Percentiles rank a stretch among this genome's conserved stretches.
Evolutionary conservation across 2,797 vertebrate species (phyloP).

Genomic region (Cygnus olor): DNA sequence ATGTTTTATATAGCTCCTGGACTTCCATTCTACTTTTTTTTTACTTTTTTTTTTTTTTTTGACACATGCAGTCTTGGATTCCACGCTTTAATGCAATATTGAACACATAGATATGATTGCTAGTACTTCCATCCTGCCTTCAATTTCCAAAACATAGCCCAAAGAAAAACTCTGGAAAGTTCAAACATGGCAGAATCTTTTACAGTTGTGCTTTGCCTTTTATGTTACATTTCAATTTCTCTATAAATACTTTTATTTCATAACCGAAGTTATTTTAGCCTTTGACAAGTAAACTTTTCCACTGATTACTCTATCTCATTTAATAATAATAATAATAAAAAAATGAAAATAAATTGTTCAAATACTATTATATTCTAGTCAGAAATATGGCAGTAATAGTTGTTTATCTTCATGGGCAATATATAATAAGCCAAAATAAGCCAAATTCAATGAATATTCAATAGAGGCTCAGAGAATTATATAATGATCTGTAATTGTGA

Average conservation of each 20-base stretch:
- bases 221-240: background rate
- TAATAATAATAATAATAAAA: background rate
- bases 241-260: background rate
- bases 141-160: background rate
- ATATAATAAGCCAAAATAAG: background rate
- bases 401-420: fast-evolving
- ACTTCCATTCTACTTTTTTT: background rate
- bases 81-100: background rate
- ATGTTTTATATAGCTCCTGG: background rate
- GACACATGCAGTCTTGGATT: background rate
- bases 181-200: background rate
- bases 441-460: background rate
- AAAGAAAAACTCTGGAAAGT: background rate
- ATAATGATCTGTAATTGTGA: background rate
- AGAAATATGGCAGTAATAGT: background rate
- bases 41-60: background rate
- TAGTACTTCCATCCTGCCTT: background rate
- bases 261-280: background rate
- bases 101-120: background rate
- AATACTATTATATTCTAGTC: background rate
- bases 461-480: background rate
- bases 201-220: background rate
- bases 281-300: background rate
- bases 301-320: background rate
- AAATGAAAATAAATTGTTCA: background rate